These are phyloP conservation scores for Callospermophilus lateralis DNA, from an alignment of 2,113 vertebrate species.

Conservation along the genomic window DNA sequence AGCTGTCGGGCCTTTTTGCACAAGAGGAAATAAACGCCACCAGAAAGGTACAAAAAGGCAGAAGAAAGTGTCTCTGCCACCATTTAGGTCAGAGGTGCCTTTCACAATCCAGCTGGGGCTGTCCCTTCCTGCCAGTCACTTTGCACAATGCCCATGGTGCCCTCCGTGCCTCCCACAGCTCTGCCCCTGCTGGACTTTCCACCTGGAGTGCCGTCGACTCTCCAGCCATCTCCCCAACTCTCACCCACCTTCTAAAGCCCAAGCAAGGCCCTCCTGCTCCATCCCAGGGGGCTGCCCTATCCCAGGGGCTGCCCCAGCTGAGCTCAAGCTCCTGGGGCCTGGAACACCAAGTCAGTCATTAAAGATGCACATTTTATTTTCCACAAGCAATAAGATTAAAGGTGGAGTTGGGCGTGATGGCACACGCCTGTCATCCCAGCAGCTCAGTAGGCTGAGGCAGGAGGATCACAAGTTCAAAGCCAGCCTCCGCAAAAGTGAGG, in stretches of 20 bases:
- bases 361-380: not conserved
- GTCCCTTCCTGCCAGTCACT: not conserved
- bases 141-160: not conserved
- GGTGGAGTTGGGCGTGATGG: too few relatives aligned
- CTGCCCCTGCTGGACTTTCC: not conserved
- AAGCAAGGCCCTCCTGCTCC: too few relatives aligned
- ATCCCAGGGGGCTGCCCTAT: not conserved
- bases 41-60: not conserved
- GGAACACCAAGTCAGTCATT: not conserved
- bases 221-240: not conserved
- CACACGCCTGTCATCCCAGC: too few relatives aligned
- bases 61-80: not conserved
- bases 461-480: too few relatives aligned
- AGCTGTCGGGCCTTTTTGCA: not conserved
- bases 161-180: not conserved
- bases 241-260: not conserved
- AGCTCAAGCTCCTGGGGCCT: not conserved
- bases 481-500: too few relatives aligned
- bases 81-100: not conserved
- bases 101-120: not conserved
- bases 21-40: not conserved
- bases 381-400: not conserved
- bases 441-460: too few relatives aligned
- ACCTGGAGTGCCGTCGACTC: accelerated
- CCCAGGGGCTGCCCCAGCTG: not conserved